A percentile compares a stretch with the other conserved stretches of the same genome.
Conservation (phyloP, 2,888 invertebrate species). For the Eupithecia subumbrata region DNA sequence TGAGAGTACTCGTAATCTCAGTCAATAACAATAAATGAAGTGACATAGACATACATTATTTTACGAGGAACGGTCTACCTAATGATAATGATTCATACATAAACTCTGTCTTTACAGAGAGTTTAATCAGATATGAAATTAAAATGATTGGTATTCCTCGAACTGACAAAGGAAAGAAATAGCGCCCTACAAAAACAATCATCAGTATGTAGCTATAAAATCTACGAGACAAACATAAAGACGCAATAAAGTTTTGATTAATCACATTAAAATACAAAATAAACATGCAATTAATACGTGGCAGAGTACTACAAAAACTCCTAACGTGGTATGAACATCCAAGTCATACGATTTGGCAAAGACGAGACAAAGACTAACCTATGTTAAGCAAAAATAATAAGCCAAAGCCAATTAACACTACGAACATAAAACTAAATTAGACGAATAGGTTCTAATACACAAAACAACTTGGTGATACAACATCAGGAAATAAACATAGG, state of each 20-base stretch:
- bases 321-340: neutral
- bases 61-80: neutral
- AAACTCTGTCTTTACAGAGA: neutral
- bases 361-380: neutral
- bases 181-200: neutral
- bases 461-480: neutral
- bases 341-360: neutral
- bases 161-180: neutral
- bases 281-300: neutral
- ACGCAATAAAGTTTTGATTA: neutral
- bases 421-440: neutral
- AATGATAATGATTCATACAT: neutral
- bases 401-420: neutral
- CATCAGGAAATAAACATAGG: neutral
- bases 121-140: neutral
- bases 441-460: neutral
- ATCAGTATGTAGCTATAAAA: neutral
- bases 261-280: neutral
- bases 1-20: neutral
- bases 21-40: neutral
- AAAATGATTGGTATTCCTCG: neutral
- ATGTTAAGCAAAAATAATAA: neutral
- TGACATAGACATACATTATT: neutral
- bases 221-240: neutral
- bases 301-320: conserved; percentile 1